A percentile compares a stretch with the other conserved stretches of the same genome.
Evolutionary conservation across 1,140 invertebrate genomes (phyloP).

Genomic region (Heliconius congener): DNA sequence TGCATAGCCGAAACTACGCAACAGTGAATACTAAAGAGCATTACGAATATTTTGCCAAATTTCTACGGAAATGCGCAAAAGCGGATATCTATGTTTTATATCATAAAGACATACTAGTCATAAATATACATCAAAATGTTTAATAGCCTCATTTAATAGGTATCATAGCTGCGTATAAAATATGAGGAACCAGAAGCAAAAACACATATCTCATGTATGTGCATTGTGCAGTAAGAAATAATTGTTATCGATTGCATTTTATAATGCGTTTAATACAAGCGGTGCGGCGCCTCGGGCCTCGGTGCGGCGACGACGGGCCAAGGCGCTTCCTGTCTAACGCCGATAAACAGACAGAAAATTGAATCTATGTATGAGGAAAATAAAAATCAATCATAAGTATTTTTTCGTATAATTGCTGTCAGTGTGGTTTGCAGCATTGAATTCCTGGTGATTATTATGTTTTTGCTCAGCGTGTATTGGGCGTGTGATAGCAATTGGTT

Average conservation of each 20-base stretch:
- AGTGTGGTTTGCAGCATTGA: background rate
- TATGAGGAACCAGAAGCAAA: slow-evolving; percentile 10
- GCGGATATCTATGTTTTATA: too few relatives aligned
- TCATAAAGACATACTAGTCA: background rate
- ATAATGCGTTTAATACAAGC: background rate
- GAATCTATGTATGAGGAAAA: slow-evolving; percentile 18
- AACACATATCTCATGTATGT: background rate
- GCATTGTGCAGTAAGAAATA: slow-evolving; percentile 9
- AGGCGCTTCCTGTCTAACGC: slow-evolving; percentile 24
- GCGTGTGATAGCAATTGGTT: too few relatives aligned
- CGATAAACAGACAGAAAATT: background rate
- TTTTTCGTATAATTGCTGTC: background rate
- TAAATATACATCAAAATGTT: background rate
- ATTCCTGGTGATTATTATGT: too few relatives aligned
- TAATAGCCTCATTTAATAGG: background rate
- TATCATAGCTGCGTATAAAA: background rate
- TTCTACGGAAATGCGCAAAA: too few relatives aligned
- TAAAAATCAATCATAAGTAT: slow-evolving; percentile 16
- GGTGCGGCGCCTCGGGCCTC: background rate
- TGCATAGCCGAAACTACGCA: too few relatives aligned
- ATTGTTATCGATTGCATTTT: slow-evolving; percentile 10
- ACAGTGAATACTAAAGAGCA: too few relatives aligned
- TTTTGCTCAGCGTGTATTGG: too few relatives aligned
- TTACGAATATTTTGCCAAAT: too few relatives aligned
- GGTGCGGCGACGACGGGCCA: background rate